Evolutionary conservation across 2,113 vertebrate genomes (phyloP).

Genomic region (Tachysurus fulvidraco): DNA sequence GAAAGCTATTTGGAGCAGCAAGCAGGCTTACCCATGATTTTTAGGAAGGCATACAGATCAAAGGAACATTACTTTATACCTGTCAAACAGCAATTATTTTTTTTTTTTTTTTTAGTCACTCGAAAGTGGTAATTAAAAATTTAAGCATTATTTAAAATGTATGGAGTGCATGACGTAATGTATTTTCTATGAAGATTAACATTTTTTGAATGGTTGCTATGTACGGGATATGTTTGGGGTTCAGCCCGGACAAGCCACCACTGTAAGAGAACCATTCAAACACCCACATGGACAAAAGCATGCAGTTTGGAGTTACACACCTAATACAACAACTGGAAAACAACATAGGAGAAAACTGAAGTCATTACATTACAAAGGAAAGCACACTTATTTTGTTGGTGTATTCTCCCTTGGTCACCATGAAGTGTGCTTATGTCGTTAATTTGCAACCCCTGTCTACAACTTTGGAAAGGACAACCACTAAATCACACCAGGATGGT

Average conservation of each 20-base stretch:
- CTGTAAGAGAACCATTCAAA: neutral
- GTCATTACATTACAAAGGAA: neutral
- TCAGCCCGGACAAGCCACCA: neutral
- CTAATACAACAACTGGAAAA: neutral
- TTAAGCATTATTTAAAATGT: neutral
- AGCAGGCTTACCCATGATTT: neutral
- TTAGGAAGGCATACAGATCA: neutral
- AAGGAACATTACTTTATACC: neutral
- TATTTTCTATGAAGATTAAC: neutral
- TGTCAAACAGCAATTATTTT: neutral
- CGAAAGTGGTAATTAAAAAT: neutral
- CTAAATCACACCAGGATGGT: constrained; percentile 15
- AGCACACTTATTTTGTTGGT: neutral
- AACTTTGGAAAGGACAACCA: constrained; percentile 47
- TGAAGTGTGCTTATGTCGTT: constrained; percentile 7
- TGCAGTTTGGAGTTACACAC: neutral
- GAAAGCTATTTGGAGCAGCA: neutral
- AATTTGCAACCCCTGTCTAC: constrained; percentile 11
- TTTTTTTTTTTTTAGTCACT: neutral
- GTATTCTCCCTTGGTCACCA: neutral
- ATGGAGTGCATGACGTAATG: neutral
- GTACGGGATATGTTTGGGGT: too few relatives aligned
- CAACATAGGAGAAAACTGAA: neutral
- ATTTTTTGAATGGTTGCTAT: neutral
- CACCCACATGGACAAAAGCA: neutral